Base-by-base conservation (phyloP, 2,888 invertebrate species). In the Ceraclea dissimilis region DNA sequence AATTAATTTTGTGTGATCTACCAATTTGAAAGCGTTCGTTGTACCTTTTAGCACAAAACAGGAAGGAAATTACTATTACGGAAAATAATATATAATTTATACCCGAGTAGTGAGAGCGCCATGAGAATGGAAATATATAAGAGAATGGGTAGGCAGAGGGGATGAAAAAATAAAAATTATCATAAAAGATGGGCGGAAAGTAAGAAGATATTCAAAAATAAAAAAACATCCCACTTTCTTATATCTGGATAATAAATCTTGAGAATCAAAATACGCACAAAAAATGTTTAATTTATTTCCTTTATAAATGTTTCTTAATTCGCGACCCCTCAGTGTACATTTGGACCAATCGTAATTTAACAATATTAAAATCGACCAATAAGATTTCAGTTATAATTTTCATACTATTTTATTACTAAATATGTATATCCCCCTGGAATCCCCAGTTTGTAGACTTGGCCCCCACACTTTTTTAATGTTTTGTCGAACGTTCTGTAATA, bases 141-240 rank as follows among this genome's bases (percentile, higher is more conserved):
- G 13, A 39, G 13, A 4, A 16, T n/a, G 13, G 2, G 13, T 39
- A 39, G 16, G 13, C 13, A 13, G 16, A 39, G 13, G 39, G 2
- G 39, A n/a, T n/a, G 26, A 26, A 26, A 6, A 26, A 39, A 39
- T 8, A 39, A 39, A 39, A 39, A 39, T 39, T 39, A 39, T 39
- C 39, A 39, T 39, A 39, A 39, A 13, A 39, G 39, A 39, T 16
- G 26, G 4, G 26, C 26, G 5, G 39, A 4, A 4, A 13, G 16
- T 13, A 39, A 13, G 39, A 8, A 39, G 8, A 2, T 39, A 39
- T 5, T n/a, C 13, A 39, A 2, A 11, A 13, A 13, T n/a, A 39
- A 39, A 13, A 39, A 39, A 39, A 39, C n/a, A n/a, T n/a, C n/a
- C 39, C 39, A 39, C 39, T 39, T 39, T 39, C 39, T 39, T 39